phyloP scores from a whole-genome alignment of 2,888 invertebrate genomes.

The Troides oblongomaculatus region DNA sequence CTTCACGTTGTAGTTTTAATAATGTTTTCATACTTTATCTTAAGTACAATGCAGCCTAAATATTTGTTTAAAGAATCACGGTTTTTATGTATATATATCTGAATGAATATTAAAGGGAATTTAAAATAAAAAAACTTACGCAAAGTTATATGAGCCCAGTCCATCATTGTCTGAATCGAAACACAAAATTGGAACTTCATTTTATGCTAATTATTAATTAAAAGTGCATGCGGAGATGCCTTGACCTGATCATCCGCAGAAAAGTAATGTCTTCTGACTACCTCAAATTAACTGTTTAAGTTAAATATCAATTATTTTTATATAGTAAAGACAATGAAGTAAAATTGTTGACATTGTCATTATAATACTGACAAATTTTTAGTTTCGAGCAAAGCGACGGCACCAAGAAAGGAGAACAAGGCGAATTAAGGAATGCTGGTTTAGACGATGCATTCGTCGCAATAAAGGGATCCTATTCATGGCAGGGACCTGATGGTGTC shows the following conservation, averaged over 20 bases:
- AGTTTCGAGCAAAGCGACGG: conserved; percentile 79
- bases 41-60: too few relatives aligned
- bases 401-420: conserved; percentile 69
- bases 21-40: too few relatives aligned
- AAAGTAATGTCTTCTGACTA: conserved; percentile 3
- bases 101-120: neutral
- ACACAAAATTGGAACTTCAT: conserved; percentile 53
- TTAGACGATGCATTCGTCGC: conserved; percentile 74
- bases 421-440: conserved; percentile 72
- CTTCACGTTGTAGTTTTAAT: too few relatives aligned
- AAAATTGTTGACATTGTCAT: too few relatives aligned
- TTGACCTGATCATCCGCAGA: conserved; percentile 6
- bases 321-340: too few relatives aligned
- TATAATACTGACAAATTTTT: conserved; percentile 19
- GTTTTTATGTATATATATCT: neutral
- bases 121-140: conserved; percentile 44
- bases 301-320: too few relatives aligned
- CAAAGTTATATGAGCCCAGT: conserved; percentile 58
- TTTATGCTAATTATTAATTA: neutral
- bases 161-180: conserved; percentile 64
- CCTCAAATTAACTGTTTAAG: too few relatives aligned
- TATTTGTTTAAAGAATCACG: too few relatives aligned
- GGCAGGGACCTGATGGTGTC: conserved; percentile 72
- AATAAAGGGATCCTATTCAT: conserved; percentile 74
- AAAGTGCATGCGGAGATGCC: conserved; percentile 13